Evolutionary conservation across 2,113 vertebrate species (phyloP), one percentile per base, ranked within the genome.

Genomic region (Grus americana): DNA sequence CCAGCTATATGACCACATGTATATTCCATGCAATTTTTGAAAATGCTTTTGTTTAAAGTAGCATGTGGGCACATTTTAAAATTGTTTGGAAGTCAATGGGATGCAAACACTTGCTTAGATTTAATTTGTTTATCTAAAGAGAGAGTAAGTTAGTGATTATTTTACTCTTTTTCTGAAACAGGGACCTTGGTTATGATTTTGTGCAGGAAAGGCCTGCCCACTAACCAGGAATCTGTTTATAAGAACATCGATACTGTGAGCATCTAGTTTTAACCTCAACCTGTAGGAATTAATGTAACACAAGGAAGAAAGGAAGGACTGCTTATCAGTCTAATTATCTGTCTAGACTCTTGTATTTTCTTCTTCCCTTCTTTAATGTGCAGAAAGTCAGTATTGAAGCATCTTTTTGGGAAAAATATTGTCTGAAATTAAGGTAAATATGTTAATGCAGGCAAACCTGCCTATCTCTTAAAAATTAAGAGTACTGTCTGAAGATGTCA

Each of bases 71-170:
- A 29, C 11, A 9, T 66, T 59, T 71, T 27, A 21, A 65, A 67
- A 14, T 52, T 13, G 8, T 82, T 55, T 61, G 15, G 2, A 76
- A 68, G 24, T 76, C 44, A 19, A 0, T 23, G 8, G 18, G 49
- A 38, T 79, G 27, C 26, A 55, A 81, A 46, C 6, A 17, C 14
- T 46, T 85, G 34, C 17, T 44, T 61, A n/a, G 14, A 58, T 86
- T 36, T 34, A 32, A 73, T 78, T 12, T 88, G 5, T 76, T 12
- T 88, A 5, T 76, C 46, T 73, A 15, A 76, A 57, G 62, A 58
- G 3, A 13, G 7, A 75, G 12, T 15, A 8, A 7, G 3, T n/a
- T 66, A n/a, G 14, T 0, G 0, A n/a, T 49, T 44, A 16, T 91
- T 92, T 78, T 18, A 4, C 47, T 76, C 13, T 84, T 71, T 26